phyloP scores from a whole-genome alignment of 2,113 vertebrate species.

The Onychostoma macrolepis region DNA sequence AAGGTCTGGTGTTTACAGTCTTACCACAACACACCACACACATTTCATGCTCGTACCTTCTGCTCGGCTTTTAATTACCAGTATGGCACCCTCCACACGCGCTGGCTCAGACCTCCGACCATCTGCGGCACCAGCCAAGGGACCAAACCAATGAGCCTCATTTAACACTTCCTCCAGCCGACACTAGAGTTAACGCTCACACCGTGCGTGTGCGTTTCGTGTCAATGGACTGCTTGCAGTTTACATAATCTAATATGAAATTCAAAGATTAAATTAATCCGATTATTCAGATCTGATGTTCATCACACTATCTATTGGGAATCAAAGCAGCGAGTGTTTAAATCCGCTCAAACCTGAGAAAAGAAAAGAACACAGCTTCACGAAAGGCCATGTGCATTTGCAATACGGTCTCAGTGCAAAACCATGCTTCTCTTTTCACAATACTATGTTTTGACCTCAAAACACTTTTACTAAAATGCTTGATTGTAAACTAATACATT shows the following conservation, averaged over 20 bases:
- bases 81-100: conserved; percentile 30
- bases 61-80: conserved; percentile 59
- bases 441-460: not conserved
- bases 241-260: conserved; percentile 26
- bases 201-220: not conserved
- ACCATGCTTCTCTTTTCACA: not conserved
- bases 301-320: not conserved
- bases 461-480: not conserved
- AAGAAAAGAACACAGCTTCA: not conserved
- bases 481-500: not conserved
- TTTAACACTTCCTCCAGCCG: conserved; percentile 36
- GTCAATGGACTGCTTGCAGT: not conserved
- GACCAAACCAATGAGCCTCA: conserved; percentile 43
- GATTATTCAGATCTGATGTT: conserved; percentile 32
- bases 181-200: conserved; percentile 29
- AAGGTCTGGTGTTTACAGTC: conserved; percentile 39
- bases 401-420: not conserved
- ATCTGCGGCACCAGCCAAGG: conserved; percentile 48
- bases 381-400: not conserved
- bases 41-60: conserved; percentile 48
- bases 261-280: conserved; percentile 24
- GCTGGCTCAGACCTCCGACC: conserved; percentile 47
- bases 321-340: conserved; percentile 15
- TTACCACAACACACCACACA: conserved; percentile 48
- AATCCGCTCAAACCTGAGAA: not conserved